phyloP scores from a whole-genome alignment of 2,888 invertebrate genomes.

The Calephelis perditalis region DNA sequence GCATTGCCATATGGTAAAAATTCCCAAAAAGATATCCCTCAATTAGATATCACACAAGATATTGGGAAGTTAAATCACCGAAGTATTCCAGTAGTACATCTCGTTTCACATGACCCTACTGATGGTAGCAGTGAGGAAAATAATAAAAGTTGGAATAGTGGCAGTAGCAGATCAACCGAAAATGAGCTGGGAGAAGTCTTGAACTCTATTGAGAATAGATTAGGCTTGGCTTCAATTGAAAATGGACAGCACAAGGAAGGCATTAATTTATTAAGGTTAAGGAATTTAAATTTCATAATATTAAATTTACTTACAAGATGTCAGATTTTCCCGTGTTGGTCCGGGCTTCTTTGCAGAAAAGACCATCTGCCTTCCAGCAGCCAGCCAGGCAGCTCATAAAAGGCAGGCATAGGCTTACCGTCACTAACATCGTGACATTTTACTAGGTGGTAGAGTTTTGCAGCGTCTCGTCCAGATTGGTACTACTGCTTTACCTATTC shows the following conservation, averaged over 20 bases:
- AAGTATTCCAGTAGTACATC: constrained; percentile 51
- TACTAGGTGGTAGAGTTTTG: too few species aligned
- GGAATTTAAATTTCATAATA: neutral
- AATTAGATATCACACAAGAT: constrained; percentile 39
- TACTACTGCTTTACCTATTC: too few species aligned
- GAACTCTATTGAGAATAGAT: constrained; percentile 79
- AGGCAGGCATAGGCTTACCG: too few species aligned
- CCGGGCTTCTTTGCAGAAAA: too few species aligned
- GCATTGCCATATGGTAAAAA: constrained; percentile 19
- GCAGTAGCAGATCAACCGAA: constrained; percentile 42
- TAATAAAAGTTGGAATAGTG: constrained; percentile 30
- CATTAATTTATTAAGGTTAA: constrained; percentile 73
- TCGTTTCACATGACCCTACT: constrained; percentile 58
- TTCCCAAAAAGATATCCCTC: constrained; percentile 20
- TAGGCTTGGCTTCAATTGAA: constrained; percentile 79
- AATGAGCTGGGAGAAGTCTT: constrained; percentile 71
- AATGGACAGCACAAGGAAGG: constrained; percentile 73
- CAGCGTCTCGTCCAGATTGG: too few species aligned
- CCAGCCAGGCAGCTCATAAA: too few species aligned
- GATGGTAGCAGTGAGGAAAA: constrained; percentile 28
- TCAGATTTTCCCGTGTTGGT: too few species aligned
- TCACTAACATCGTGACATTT: too few species aligned
- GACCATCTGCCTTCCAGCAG: too few species aligned
- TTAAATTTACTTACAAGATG: too few species aligned
- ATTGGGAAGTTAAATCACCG: constrained; percentile 43